A percentile compares a stretch with the other conserved stretches of the same genome.
Conservation (phyloP, 2,113 vertebrate species). For the Salvelinus alpinus region DNA sequence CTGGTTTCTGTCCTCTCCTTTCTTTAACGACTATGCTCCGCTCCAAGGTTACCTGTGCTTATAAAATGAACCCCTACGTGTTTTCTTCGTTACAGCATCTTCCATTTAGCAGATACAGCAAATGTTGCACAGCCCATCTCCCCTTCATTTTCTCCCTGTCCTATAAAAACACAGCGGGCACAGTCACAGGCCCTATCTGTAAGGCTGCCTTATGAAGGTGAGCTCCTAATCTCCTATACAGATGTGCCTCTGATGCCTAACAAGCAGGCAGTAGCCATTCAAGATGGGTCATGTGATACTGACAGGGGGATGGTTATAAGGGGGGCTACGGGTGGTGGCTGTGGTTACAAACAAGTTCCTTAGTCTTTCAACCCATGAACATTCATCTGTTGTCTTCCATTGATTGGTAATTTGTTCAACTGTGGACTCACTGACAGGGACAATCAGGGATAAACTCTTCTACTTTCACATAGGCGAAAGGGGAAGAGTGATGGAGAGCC, state of each 20-base stretch:
- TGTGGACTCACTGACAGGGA: neutral
- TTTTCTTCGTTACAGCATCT: neutral
- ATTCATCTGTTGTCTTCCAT: constrained; percentile 9
- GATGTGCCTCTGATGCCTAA: neutral
- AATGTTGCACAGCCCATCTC: too few species aligned
- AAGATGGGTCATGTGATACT: neutral
- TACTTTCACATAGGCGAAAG: neutral
- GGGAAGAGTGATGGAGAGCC: neutral
- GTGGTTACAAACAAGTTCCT: constrained; percentile 24
- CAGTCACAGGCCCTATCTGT: neutral
- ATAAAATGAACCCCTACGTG: too few species aligned
- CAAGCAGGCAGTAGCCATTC: neutral
- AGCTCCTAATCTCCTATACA: neutral
- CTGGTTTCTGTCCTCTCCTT: neutral
- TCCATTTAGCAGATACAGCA: neutral
- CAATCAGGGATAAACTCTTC: constrained; percentile 10
- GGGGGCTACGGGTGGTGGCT: neutral
- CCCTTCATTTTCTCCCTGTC: neutral
- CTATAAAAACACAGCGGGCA: neutral
- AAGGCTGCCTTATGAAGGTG: too few species aligned
- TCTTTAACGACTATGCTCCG: neutral
- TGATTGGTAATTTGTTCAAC: constrained; percentile 3
- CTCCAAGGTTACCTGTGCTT: neutral
- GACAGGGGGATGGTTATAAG: constrained; percentile 5
- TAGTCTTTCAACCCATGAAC: neutral